Conservation (phyloP, 2,888 invertebrate genomes). For the Autographa pulchrina region DNA sequence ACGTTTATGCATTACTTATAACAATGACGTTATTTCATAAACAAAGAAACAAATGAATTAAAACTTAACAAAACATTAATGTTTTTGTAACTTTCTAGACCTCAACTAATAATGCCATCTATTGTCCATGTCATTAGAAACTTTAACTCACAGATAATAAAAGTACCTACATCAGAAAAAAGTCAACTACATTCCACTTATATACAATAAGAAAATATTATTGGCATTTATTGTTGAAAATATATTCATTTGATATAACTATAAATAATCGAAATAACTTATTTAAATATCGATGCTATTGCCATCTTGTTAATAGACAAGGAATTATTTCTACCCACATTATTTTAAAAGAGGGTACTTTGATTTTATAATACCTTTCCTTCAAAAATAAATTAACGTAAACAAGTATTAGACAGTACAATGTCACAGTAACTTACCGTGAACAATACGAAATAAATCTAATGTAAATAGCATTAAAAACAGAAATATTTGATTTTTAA, state of each 20-base stretch:
- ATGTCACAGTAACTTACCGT: constrained; percentile 32
- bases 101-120: constrained; percentile 45
- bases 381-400: neutral
- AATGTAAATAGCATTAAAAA: constrained; percentile 14
- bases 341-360: constrained; percentile 24
- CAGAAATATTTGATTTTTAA: constrained; percentile 48
- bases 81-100: neutral
- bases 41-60: accelerated
- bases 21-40: neutral
- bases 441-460: constrained; percentile 39
- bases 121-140: constrained; percentile 8
- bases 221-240: neutral
- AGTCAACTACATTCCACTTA: neutral
- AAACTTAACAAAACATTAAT: constrained; percentile 7
- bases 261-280: neutral
- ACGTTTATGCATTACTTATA: neutral
- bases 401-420: constrained; percentile 20
- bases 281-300: constrained; percentile 19
- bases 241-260: neutral
- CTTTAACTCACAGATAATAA: constrained; percentile 19
- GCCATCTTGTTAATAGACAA: constrained; percentile 27
- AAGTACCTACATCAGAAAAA: neutral
- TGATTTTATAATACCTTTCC: neutral
- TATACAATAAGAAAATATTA: neutral
- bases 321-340: neutral